Conservation (phyloP, 2,113 vertebrate genomes). For the Sebastes fasciatus region DNA sequence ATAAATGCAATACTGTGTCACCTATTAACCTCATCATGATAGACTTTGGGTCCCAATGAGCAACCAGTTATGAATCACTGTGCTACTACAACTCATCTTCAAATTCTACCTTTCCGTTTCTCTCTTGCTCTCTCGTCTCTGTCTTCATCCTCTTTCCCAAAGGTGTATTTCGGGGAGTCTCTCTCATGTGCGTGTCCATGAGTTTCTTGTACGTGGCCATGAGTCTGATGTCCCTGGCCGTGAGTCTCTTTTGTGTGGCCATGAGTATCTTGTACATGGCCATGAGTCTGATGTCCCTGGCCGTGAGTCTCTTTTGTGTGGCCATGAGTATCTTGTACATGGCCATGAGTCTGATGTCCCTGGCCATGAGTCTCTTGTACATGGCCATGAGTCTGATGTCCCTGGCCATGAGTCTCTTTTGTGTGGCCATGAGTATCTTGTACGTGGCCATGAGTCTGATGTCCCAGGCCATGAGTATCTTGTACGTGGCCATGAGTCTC, state of each 20-base stretch:
- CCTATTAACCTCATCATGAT: conserved; percentile 26
- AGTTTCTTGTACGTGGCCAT: background rate
- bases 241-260: background rate
- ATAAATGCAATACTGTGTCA: conserved; percentile 8
- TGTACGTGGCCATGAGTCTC: background rate
- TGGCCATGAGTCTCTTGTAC: background rate
- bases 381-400: background rate
- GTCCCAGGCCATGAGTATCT: background rate
- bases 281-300: background rate
- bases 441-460: background rate
- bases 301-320: conserved; percentile 26
- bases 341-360: background rate
- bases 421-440: background rate
- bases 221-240: background rate
- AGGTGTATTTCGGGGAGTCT: background rate
- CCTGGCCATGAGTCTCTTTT: too few relatives aligned
- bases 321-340: background rate
- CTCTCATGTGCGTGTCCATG: conserved; percentile 3
- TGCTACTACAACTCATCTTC: background rate
- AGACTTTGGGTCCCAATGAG: conserved; percentile 9
- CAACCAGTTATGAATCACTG: conserved; percentile 53
- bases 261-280: conserved; percentile 10
- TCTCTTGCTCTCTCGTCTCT: conserved; percentile 27
- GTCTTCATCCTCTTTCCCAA: conserved; percentile 52
- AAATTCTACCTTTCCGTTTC: conserved; percentile 69